Evolutionary conservation across 2,113 vertebrate species (phyloP).

Genomic region (Cochlearius cochlearius): DNA sequence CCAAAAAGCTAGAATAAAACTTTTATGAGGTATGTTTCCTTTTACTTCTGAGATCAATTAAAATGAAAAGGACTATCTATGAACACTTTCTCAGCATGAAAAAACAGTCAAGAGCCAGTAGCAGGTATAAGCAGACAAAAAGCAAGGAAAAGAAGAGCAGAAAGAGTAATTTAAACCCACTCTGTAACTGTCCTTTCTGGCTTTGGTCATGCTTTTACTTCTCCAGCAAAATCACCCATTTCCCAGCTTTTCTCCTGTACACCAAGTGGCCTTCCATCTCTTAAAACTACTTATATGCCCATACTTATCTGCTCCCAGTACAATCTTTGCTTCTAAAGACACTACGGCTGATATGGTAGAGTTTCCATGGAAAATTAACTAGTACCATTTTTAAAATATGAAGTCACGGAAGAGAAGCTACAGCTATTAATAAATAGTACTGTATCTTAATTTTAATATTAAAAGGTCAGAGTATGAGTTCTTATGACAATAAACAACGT

Average conservation of each 20-base stretch:
- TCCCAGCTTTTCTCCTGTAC: neutral
- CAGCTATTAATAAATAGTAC: neutral
- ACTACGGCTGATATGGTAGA: neutral
- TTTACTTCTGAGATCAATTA: neutral
- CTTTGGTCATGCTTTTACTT: neutral
- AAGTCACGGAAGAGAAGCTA: neutral
- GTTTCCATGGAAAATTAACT: neutral
- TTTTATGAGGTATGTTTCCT: neutral
- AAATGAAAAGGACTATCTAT: neutral
- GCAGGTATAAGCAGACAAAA: neutral
- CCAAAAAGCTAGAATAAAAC: neutral
- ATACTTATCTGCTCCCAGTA: neutral
- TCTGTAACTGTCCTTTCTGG: neutral
- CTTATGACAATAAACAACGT: neutral
- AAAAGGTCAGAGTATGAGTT: neutral
- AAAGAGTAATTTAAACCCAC: neutral
- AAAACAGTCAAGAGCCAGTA: neutral
- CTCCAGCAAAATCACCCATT: neutral
- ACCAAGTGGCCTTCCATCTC: neutral
- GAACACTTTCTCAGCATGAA: neutral
- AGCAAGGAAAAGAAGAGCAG: neutral
- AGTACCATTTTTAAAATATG: neutral
- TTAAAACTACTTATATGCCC: neutral
- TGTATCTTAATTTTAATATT: neutral
- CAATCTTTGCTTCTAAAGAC: neutral